Percentiles rank a stretch among this genome's conserved stretches.
phyloP scores from a whole-genome alignment of 2,888 invertebrate genomes.

The Lymantria monacha region DNA sequence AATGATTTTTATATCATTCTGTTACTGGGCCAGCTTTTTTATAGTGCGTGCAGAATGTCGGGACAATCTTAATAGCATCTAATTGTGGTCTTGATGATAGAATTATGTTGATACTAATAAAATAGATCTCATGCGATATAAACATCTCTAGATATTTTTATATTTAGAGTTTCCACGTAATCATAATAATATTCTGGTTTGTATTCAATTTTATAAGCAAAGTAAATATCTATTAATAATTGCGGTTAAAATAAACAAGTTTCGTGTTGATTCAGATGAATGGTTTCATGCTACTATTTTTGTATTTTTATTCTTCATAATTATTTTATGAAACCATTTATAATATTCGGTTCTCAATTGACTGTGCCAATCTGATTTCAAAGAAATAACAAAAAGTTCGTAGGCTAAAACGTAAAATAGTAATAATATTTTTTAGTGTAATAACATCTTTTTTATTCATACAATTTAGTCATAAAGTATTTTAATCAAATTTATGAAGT shows the following conservation, averaged over 20 bases:
- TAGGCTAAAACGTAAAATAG: too few species aligned
- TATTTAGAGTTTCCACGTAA: constrained; percentile 55
- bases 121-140: constrained; percentile 39
- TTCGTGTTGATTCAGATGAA: background rate
- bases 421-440: too few species aligned
- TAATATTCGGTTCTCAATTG: too few species aligned
- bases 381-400: too few species aligned
- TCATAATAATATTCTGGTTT: constrained; percentile 31
- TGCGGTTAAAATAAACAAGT: background rate
- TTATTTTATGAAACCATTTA: too few species aligned
- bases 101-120: background rate
- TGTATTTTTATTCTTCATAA: too few species aligned
- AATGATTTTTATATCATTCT: constrained; percentile 14
- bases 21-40: constrained; percentile 8
- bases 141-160: constrained; percentile 31
- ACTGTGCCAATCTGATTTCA: too few species aligned
- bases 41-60: constrained; percentile 31
- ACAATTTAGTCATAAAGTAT: too few species aligned
- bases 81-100: background rate
- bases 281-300: too few species aligned
- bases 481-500: too few species aligned
- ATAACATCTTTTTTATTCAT: too few species aligned
- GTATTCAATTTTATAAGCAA: constrained; percentile 24
- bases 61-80: constrained; percentile 40
- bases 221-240: background rate